phyloP scores from a whole-genome alignment of 1,140 invertebrate species.

The Danaus plexippus region DNA sequence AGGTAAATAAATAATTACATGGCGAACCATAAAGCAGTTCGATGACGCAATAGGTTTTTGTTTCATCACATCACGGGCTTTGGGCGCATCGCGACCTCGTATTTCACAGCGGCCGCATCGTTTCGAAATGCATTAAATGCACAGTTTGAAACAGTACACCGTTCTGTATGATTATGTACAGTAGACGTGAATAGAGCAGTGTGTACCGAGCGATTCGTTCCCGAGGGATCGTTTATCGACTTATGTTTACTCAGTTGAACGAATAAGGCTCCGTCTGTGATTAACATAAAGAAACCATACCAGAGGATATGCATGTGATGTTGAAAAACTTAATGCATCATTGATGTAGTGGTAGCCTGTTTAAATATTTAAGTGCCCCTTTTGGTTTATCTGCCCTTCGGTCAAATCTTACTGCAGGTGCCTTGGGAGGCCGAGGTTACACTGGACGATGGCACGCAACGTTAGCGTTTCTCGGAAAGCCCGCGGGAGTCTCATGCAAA shows the following conservation, averaged over 20 bases:
- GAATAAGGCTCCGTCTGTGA: constrained; percentile 22
- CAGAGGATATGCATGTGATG: too few relatives aligned
- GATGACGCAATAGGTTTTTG: constrained; percentile 61
- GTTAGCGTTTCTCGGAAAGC: constrained; percentile 43
- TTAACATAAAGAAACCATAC: constrained; percentile 25
- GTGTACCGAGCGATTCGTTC: constrained; percentile 13
- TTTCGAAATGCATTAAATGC: constrained; percentile 70
- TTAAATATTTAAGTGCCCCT: too few relatives aligned
- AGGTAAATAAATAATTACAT: constrained; percentile 61
- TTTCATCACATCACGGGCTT: constrained; percentile 60
- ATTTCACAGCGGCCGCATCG: constrained; percentile 60
- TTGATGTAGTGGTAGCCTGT: too few relatives aligned
- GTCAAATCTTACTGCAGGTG: too few relatives aligned
- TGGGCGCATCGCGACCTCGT: constrained; percentile 63
- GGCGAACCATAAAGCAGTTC: constrained; percentile 56
- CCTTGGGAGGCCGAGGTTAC: too few relatives aligned
- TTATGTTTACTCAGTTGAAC: constrained; percentile 34
- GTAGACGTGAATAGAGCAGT: constrained; percentile 9
- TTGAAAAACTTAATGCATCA: too few relatives aligned
- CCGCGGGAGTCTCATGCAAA: constrained; percentile 28
- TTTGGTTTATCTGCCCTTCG: too few relatives aligned
- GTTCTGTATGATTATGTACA: constrained; percentile 34
- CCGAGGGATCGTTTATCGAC: constrained; percentile 26
- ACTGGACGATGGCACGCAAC: constrained; percentile 17
- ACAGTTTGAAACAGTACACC: constrained; percentile 58